phyloP scores from a whole-genome alignment of 92 coral and sea anemone species.

The Scolanthus callimorphus region DNA sequence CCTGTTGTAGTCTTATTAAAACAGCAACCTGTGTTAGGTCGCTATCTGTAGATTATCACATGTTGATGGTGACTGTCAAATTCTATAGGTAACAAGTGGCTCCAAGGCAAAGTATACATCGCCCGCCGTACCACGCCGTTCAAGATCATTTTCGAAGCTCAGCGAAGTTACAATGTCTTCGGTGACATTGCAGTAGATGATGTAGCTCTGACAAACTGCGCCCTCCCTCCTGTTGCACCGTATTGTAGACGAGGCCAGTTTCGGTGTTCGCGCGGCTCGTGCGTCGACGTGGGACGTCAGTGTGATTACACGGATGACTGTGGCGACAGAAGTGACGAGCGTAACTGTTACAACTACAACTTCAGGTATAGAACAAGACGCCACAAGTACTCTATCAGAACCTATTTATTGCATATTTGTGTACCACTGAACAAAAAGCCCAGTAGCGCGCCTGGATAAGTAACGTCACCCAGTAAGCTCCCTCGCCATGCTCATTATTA shows the following conservation, averaged over 20 bases:
- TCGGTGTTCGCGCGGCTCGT: constrained; percentile 68
- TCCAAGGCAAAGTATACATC: constrained; percentile 63
- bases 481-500: too few species aligned
- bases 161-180: constrained; percentile 84
- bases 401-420: too few species aligned
- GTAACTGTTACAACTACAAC: constrained; percentile 45
- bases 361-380: constrained; percentile 33
- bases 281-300: constrained; percentile 55
- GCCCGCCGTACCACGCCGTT: constrained; percentile 76
- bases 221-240: constrained; percentile 63
- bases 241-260: constrained; percentile 57
- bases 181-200: constrained; percentile 97
- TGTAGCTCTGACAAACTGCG: constrained; percentile 66
- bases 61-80: too few species aligned
- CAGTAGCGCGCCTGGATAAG: too few species aligned
- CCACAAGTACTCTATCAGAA: neutral
- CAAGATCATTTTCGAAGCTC: constrained; percentile 81
- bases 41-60: too few species aligned
- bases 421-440: too few species aligned
- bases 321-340: constrained; percentile 84
- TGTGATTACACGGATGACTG: constrained; percentile 98
- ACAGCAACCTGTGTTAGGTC: too few species aligned
- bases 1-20: too few species aligned
- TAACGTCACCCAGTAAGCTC: too few species aligned
- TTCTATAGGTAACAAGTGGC: constrained; percentile 94